These are phyloP conservation scores for Hypothenemus hampei DNA, from an alignment of 1,140 invertebrate genomes.

Conservation along the genomic window DNA sequence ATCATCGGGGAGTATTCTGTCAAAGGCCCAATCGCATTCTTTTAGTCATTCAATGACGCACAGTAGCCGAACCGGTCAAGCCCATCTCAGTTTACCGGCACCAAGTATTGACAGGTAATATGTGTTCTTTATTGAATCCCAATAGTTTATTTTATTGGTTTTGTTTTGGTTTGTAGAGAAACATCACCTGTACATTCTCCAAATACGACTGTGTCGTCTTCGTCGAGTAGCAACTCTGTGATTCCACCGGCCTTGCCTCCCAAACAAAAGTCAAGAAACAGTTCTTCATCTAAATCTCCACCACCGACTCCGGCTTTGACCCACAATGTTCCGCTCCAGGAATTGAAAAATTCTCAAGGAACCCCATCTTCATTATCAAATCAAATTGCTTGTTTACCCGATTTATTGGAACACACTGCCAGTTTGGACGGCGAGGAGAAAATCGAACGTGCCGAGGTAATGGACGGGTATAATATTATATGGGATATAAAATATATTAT, in stretches of 20 bases:
- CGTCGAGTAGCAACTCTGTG: slow-evolving; percentile 20
- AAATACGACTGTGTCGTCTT: slow-evolving; percentile 25
- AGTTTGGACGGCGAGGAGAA: slow-evolving; percentile 28
- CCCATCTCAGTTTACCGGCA: slow-evolving; percentile 47
- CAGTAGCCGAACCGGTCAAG: too few species aligned
- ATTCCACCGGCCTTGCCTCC: slow-evolving; percentile 73
- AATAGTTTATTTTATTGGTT: neutral
- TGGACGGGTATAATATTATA: neutral
- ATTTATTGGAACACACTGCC: slow-evolving; percentile 42
- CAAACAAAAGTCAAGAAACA: slow-evolving; percentile 50
- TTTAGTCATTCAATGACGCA: slow-evolving; percentile 46
- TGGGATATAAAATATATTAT: too few species aligned
- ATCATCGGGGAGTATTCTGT: slow-evolving; percentile 39
- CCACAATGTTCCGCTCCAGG: slow-evolving; percentile 45
- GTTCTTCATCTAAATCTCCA: slow-evolving; percentile 37
- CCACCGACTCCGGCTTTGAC: slow-evolving; percentile 39
- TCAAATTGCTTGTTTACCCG: slow-evolving; percentile 37
- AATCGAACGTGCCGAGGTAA: slow-evolving; percentile 28
- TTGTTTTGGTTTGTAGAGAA: slow-evolving; percentile 23
- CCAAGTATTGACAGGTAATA: slow-evolving; percentile 29
- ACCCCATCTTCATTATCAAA: slow-evolving; percentile 25
- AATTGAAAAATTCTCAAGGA: slow-evolving; percentile 36
- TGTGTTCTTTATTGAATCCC: neutral
- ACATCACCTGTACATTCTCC: slow-evolving; percentile 39
- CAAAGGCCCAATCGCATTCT: slow-evolving; percentile 57